phyloP scores from a whole-genome alignment of 1,140 invertebrate genomes.

The Pseudachorutes palmiensis region DNA sequence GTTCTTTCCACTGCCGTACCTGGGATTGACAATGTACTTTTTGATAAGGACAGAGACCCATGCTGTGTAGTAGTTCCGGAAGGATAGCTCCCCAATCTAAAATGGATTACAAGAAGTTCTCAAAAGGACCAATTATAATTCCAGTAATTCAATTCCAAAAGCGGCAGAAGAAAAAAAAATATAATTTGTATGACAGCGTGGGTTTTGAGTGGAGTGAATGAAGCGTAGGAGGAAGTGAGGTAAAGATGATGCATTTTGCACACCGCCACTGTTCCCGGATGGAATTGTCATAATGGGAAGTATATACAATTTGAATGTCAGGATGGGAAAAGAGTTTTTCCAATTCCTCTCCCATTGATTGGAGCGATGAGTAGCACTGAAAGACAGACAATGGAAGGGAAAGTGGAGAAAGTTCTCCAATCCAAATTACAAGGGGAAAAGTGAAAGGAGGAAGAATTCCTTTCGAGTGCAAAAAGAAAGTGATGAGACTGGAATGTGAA shows the following conservation, averaged over 20 bases:
- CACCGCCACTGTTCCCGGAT: no score
- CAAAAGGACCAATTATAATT: background rate
- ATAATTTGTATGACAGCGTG: no score
- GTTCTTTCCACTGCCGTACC: no score
- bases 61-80: conserved; percentile 5
- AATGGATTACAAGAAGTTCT: no score
- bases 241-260: no score
- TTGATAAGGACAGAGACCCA: background rate
- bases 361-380: background rate
- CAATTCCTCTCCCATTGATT: background rate
- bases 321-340: no score
- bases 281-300: no score
- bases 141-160: background rate
- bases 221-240: no score
- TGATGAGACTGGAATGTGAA: background rate
- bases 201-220: no score
- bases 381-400: background rate
- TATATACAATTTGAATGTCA: no score
- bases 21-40: background rate
- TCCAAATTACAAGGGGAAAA: background rate
- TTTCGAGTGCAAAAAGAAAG: background rate
- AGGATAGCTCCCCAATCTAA: background rate
- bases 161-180: no score
- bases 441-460: background rate
- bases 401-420: background rate